A percentile compares a stretch with the other conserved stretches of the same genome.
Conservation (phyloP, 2,113 vertebrate species). For the Damaliscus lunatus region DNA sequence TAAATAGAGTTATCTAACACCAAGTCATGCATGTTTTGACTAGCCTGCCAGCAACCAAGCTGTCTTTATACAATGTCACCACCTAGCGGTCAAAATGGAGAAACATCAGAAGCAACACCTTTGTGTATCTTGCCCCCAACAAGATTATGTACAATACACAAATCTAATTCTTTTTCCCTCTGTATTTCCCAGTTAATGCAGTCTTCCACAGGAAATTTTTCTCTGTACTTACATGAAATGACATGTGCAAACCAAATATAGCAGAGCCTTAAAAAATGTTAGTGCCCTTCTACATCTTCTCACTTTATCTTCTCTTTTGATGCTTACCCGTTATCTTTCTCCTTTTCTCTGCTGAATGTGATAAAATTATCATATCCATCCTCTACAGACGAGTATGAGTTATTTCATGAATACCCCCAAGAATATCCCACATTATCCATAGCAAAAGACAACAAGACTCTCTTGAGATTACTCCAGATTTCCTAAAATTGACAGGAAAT, state of each 20-base stretch:
- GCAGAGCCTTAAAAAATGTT: neutral
- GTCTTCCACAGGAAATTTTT: neutral
- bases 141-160: neutral
- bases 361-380: neutral
- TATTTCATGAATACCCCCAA: neutral
- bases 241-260: neutral
- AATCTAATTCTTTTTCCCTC: neutral
- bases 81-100: conserved; percentile 25
- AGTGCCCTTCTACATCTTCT: neutral
- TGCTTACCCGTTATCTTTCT: neutral
- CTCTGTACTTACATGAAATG: neutral
- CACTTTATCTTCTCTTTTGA: neutral
- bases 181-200: neutral
- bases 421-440: neutral
- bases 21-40: neutral
- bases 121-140: neutral
- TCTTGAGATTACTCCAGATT: conserved; percentile 1
- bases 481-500: neutral
- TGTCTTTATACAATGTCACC: conserved; percentile 58
- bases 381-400: neutral
- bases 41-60: conserved; percentile 17
- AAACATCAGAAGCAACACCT: neutral
- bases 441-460: neutral
- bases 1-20: neutral
- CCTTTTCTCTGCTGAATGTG: neutral